Base-by-base conservation (phyloP, 2,113 vertebrate genomes). In the Morone saxatilis region DNA sequence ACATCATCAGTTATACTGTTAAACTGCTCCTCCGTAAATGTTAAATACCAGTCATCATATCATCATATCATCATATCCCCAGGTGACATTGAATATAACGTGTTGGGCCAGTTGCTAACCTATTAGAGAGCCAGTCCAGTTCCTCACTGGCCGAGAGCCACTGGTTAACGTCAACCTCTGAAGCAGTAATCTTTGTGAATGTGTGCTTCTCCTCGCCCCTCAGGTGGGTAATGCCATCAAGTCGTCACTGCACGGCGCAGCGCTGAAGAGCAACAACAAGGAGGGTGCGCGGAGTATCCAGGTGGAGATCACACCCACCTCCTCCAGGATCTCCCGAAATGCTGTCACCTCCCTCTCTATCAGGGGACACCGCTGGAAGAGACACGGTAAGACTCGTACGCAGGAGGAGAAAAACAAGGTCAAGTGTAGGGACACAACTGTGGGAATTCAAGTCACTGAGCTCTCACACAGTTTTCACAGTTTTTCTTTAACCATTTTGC, bases 281-380 rank as follows among this genome's bases (percentile, higher is more conserved):
- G 97, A 98, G 92, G 97, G 98, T 6, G 95, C 96, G 25, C 96
- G 95, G 62, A 97, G 97, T 81, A 99, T 99, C 95, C 97, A 99
- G 93, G 98, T 99, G 93, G 98, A 99, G 94, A 97, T 99, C 93
- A 99, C 98, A 20, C 98, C 98, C 87, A 98, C 98, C 61, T 95
- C 98, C 76, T 98, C 98, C 61, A 96, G 98, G 92, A 99, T 99
- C 95, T 99, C 98, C 87, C 96, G 98, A 85, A 99, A 99, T 83
- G 98, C 98, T 73, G 98, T 99, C 83, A 99, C 98, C 54, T 99
- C 98, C 84, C 96, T 99, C 90, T 99, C 98, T 63, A 99, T 99
- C 91, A 95, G 98, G 83, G 98, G 98, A 4, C 98, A 99, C 81
- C 97, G 98, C 81, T 99, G 98, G 98, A 99, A 99, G 96, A 97